Evolutionary conservation across 2,888 invertebrate genomes (phyloP), one percentile per base, ranked within the genome.

Genomic region (Hyposoter didymator): DNA sequence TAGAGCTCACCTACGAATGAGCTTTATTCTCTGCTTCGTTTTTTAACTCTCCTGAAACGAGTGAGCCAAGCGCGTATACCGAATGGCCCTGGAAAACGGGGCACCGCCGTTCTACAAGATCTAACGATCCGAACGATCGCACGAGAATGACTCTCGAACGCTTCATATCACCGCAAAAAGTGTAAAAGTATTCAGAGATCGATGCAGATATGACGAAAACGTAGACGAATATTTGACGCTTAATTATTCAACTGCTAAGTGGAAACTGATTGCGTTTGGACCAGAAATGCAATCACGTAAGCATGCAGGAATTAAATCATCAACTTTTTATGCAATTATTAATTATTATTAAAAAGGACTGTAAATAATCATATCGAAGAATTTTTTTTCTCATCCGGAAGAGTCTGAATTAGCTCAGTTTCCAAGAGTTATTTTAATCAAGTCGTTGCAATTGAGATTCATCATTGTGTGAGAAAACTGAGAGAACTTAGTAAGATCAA

Each of bases 1-100:
- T 90, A 90, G 90, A 88, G 82, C 81, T 85, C 84, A 89, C 87
- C 90, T 91, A 91, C 91, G 90, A 91, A 90, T 91, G 90, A 89
- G 90, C 91, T 91, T 92, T 91, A 91, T 90, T 90, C 87, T 55
- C 73, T 87, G 85, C 82, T 82, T 85, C 86, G 28, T 78, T 78
- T 67, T 69, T 70, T 70, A 70, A 28, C 39, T 43, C 67, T 69
- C 52, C 28, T 28, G 43, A 43, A 67, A 49, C 39, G 32, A 66
- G 45, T 78, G 59, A 22, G 69, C 75, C 62, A 70, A 12, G n/a
- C 67, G n/a, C 67, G 39, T 8, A 43, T 55, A 52, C n/a, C 39
- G 78, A 67, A 55, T 28, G 78, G 55, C 78, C 78, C 69, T 78
- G 69, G 69, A 55, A 69, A 66, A 49, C 35, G 76, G 35, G 45